Evolutionary conservation across 2,113 vertebrate species (phyloP).

Genomic region (Notothenia rossii): DNA sequence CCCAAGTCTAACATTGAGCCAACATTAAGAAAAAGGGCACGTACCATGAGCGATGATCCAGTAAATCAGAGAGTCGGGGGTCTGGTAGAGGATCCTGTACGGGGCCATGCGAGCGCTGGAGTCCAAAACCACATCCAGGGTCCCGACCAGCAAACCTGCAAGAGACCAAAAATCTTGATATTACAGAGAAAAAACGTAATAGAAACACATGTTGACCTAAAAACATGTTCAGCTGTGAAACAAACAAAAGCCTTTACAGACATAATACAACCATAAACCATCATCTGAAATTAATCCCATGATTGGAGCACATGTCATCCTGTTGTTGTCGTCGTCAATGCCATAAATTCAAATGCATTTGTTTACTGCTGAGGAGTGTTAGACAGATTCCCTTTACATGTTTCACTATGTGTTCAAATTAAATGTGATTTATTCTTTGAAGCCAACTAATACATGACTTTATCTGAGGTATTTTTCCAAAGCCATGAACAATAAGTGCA

Average conservation of each 20-base stretch:
- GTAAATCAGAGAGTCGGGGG: constrained; percentile 93
- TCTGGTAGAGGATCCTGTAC: constrained; percentile 97
- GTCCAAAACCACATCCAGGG: constrained; percentile 96
- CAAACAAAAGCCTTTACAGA: constrained; percentile 11
- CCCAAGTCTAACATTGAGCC: not conserved
- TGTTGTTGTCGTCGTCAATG: not conserved
- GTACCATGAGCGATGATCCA: constrained; percentile 98
- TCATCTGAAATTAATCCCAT: not conserved
- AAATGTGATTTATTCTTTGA: not conserved
- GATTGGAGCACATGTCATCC: too few relatives aligned
- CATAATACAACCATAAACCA: not conserved
- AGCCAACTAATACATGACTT: not conserved
- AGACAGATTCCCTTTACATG: not conserved
- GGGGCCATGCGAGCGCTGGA: constrained; percentile 96
- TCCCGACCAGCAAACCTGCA: constrained; percentile 95
- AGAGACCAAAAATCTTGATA: constrained; percentile 16
- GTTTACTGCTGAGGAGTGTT: not conserved
- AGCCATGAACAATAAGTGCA: too few relatives aligned
- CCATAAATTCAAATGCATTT: not conserved
- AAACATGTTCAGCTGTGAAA: constrained; percentile 1
- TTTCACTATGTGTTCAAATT: not conserved
- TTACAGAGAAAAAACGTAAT: not conserved
- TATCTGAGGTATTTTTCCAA: too few relatives aligned
- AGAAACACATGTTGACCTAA: not conserved
- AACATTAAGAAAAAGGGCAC: constrained; percentile 43